Evolutionary conservation across 2,888 invertebrate species (phyloP).

Genomic region (Apotomis capreana): DNA sequence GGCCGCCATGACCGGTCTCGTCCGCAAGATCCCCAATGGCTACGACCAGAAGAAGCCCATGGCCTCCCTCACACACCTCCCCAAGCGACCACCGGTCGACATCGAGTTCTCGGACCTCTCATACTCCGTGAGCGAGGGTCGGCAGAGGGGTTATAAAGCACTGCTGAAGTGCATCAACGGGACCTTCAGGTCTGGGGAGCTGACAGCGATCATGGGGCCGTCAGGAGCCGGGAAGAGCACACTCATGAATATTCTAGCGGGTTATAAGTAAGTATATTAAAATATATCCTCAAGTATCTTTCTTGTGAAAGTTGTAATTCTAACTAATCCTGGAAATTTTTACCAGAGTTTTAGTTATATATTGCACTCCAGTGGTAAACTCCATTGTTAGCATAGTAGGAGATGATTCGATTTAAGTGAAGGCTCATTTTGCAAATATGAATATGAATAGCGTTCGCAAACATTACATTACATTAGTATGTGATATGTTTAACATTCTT

Average conservation of each 20-base stretch:
- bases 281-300: not conserved
- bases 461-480: not conserved
- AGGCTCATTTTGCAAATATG: too few species aligned
- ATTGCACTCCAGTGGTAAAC: too few species aligned
- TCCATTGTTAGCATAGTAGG: too few species aligned
- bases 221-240: conserved; percentile 92
- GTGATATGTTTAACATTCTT: not conserved
- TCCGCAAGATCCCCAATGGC: conserved; percentile 89
- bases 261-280: conserved; percentile 88
- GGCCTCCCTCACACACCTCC: conserved; percentile 90
- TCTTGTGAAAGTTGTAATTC: too few species aligned
- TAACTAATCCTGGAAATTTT: too few species aligned
- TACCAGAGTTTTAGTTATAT: too few species aligned
- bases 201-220: conserved; percentile 98
- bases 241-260: conserved; percentile 94
- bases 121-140: conserved; percentile 94
- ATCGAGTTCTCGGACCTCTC: conserved; percentile 94
- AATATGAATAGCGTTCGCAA: too few species aligned
- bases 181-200: conserved; percentile 93
- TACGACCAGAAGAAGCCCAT: conserved; percentile 89
- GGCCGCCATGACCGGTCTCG: conserved; percentile 78
- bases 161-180: conserved; percentile 95
- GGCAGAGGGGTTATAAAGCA: conserved; percentile 91
- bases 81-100: conserved; percentile 94
- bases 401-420: too few species aligned